Percentiles rank a stretch among this genome's conserved stretches.
phyloP scores from a whole-genome alignment of 2,888 invertebrate species.

The Falcaria lacertinaria region DNA sequence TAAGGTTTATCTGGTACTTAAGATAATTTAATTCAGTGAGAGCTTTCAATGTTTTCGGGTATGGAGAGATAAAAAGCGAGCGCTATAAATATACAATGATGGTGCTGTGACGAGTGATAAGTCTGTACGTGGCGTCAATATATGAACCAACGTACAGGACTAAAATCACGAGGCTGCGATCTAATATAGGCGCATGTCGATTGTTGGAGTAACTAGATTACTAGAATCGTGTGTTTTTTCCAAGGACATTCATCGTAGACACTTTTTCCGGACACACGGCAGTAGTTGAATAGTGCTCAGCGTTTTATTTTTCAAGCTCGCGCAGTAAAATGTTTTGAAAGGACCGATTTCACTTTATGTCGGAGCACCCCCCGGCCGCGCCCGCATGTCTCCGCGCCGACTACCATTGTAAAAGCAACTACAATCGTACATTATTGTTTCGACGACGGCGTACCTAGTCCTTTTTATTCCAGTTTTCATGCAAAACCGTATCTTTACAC shows the following conservation, averaged over 20 bases:
- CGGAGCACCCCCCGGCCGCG: constrained; percentile 25
- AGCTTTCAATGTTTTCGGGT: not conserved
- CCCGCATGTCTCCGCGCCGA: constrained; percentile 59
- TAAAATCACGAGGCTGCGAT: not conserved
- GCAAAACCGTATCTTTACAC: constrained; percentile 66
- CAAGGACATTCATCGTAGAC: constrained; percentile 44
- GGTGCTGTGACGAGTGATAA: not conserved
- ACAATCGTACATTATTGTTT: constrained; percentile 77
- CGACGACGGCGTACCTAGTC: constrained; percentile 55
- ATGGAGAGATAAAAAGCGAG: not conserved
- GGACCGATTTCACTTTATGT: constrained; percentile 75
- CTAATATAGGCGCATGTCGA: not conserved
- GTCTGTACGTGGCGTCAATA: not conserved
- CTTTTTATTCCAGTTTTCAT: constrained; percentile 66
- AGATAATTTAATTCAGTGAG: not conserved
- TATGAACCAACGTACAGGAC: not conserved
- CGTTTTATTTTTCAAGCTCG: constrained; percentile 67
- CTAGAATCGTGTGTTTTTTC: constrained; percentile 25
- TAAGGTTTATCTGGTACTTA: not conserved
- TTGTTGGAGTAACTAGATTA: constrained; percentile 4
- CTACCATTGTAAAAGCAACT: constrained; percentile 68
- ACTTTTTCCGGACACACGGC: constrained; percentile 42
- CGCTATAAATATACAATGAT: not conserved
- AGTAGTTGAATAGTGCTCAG: constrained; percentile 56
- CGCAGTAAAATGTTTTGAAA: constrained; percentile 75